phyloP scores from a whole-genome alignment of 1,140 invertebrate species.

The Pissodes strobi region DNA sequence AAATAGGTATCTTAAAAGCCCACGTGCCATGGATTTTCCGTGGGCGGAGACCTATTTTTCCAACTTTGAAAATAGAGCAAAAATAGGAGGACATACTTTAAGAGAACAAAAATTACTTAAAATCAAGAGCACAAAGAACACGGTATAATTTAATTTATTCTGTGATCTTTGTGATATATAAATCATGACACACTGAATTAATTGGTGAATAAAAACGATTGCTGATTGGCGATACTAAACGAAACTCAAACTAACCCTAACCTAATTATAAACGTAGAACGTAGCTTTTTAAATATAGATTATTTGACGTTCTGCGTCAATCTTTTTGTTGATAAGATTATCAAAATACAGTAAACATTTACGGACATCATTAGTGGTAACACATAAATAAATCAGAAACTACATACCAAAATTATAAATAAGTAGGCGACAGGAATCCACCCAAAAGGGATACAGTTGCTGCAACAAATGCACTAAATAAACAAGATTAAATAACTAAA shows the following conservation, averaged over 20 bases:
- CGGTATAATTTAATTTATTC: no score
- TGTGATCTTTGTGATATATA: no score
- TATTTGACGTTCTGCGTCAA: slow-evolving; percentile 18
- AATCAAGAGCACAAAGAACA: no score
- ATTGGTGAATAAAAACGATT: slow-evolving; percentile 12
- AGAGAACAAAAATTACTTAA: no score
- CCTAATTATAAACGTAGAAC: slow-evolving; percentile 35
- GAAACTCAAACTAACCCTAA: slow-evolving; percentile 25
- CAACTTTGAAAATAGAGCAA: slow-evolving; percentile 16
- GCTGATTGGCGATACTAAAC: background rate
- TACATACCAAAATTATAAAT: slow-evolving; percentile 5
- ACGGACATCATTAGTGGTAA: background rate
- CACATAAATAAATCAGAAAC: background rate
- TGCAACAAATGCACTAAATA: slow-evolving; percentile 24
- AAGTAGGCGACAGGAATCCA: slow-evolving; percentile 29
- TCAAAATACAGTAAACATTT: background rate
- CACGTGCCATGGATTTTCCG: slow-evolving; percentile 11
- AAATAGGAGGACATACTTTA: background rate
- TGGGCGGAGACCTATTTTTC: slow-evolving; percentile 33
- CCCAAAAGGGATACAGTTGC: slow-evolving; percentile 13
- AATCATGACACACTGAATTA: no score
- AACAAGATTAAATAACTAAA: slow-evolving; percentile 27
- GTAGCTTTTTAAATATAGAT: slow-evolving; percentile 29
- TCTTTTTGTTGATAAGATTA: slow-evolving; percentile 18
- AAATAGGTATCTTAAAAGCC: slow-evolving; percentile 17